These are phyloP conservation scores for Cyclophora punctaria DNA, from an alignment of 2,888 invertebrate genomes.

Conservation along the genomic window DNA sequence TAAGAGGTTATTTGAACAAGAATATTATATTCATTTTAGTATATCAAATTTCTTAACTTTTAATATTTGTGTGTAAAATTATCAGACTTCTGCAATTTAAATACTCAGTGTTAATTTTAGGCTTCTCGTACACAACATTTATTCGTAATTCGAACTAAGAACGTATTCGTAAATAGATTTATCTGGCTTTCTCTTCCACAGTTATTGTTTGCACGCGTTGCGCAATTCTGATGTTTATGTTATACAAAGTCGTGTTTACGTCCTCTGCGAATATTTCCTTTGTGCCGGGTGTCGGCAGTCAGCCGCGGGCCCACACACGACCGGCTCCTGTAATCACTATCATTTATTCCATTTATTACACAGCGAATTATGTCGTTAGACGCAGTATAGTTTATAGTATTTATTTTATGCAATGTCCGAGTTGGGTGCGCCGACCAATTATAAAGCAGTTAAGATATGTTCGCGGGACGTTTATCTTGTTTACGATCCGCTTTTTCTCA, in stretches of 20 bases:
- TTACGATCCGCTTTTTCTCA: constrained; percentile 30
- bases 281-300: constrained; percentile 3
- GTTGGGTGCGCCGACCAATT: constrained; percentile 40
- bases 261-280: too few relatives aligned
- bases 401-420: constrained; percentile 43
- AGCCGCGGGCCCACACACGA: constrained; percentile 25
- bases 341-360: constrained; percentile 46
- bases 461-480: constrained; percentile 28
- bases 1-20: constrained; percentile 53
- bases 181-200: too few relatives aligned
- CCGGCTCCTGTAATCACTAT: constrained; percentile 31
- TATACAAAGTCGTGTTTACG: too few relatives aligned
- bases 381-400: constrained; percentile 28
- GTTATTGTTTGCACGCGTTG: not conserved
- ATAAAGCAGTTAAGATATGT: constrained; percentile 48
- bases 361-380: constrained; percentile 47
- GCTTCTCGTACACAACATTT: too few relatives aligned
- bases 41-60: too few relatives aligned
- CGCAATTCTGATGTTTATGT: not conserved
- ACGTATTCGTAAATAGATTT: too few relatives aligned
- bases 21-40: too few relatives aligned
- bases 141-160: too few relatives aligned
- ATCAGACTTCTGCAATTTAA: too few relatives aligned
- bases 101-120: too few relatives aligned
- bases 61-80: too few relatives aligned